Percentiles rank a stretch among this genome's conserved stretches.
Evolutionary conservation across 1,140 invertebrate genomes (phyloP).

Genomic region (Pseudomyrmex gracilis): DNA sequence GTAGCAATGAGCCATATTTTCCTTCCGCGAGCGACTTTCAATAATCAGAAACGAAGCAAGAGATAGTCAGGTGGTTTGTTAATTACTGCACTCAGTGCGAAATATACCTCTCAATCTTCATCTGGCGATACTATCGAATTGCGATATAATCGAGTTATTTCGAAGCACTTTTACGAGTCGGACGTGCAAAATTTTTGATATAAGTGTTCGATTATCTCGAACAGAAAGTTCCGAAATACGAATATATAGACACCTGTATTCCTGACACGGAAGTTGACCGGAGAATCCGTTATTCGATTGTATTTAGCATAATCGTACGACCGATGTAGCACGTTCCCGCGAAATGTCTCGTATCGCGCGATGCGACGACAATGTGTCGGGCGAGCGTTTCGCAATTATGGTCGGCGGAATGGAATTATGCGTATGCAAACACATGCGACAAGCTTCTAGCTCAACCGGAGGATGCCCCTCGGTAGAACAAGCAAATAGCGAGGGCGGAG

Average conservation of each 20-base stretch:
- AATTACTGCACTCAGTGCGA: slow-evolving; percentile 67
- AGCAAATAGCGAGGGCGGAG: not conserved
- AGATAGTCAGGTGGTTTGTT: slow-evolving; percentile 37
- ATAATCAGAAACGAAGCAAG: slow-evolving; percentile 67
- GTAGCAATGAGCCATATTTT: slow-evolving; percentile 68
- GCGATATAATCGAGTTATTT: not conserved
- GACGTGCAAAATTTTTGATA: not conserved
- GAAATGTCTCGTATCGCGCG: slow-evolving; percentile 60
- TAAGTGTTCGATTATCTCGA: not conserved
- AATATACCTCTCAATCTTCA: slow-evolving; percentile 51
- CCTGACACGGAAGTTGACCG: slow-evolving; percentile 44
- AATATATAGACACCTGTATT: slow-evolving; percentile 40
- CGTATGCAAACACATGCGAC: slow-evolving; percentile 62
- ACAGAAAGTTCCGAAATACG: slow-evolving; percentile 1
- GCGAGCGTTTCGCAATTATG: slow-evolving; percentile 42
- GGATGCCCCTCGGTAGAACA: slow-evolving; percentile 20
- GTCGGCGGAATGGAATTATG: slow-evolving; percentile 47
- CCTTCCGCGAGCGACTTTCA: slow-evolving; percentile 70
- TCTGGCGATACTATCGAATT: not conserved
- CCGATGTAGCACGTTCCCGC: slow-evolving; percentile 67
- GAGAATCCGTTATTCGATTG: slow-evolving; percentile 64
- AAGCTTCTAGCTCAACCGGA: slow-evolving; percentile 23
- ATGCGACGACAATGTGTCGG: slow-evolving; percentile 61
- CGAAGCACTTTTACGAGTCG: not conserved
- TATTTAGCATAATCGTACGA: slow-evolving; percentile 69